Conservation (phyloP, 2,888 invertebrate genomes). For the Ephialtes manifestator region DNA sequence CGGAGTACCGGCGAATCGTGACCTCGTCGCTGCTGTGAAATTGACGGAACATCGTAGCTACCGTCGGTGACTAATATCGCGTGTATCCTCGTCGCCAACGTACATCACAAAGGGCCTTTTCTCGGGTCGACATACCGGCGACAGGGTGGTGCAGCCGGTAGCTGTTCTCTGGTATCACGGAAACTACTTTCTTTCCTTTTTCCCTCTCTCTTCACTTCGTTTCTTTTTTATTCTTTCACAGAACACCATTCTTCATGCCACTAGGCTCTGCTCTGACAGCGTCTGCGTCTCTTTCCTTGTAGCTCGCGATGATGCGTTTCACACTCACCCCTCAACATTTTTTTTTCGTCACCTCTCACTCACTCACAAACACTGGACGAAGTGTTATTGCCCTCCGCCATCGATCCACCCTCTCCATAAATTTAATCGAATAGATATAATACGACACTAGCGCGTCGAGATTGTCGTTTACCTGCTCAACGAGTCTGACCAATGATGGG, state of each 20-base stretch:
- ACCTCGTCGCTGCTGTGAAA: slow-evolving; percentile 31
- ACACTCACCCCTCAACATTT: background rate
- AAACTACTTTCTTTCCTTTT: slow-evolving; percentile 23
- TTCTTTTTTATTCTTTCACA: slow-evolving; percentile 18
- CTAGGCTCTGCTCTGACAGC: background rate
- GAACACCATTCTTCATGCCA: background rate
- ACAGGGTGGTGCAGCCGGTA: slow-evolving; percentile 28
- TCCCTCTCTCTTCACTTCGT: background rate
- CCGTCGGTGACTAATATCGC: slow-evolving; percentile 44
- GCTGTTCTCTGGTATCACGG: slow-evolving; percentile 46
- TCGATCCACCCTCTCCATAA: slow-evolving; percentile 20
- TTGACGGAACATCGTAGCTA: slow-evolving; percentile 38
- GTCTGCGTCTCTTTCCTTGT: slow-evolving; percentile 10
- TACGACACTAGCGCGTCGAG: background rate
- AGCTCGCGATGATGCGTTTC: slow-evolving; percentile 31
- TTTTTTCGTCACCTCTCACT: slow-evolving; percentile 9
- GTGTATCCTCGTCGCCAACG: slow-evolving; percentile 23
- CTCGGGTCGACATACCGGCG: slow-evolving; percentile 47
- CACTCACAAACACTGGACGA: slow-evolving; percentile 1
- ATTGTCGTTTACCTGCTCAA: slow-evolving; percentile 13
- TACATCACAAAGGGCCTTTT: slow-evolving; percentile 32
- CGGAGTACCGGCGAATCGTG: background rate
- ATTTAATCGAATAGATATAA: slow-evolving; percentile 29
- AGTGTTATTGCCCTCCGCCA: slow-evolving; percentile 22
- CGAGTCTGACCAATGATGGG: slow-evolving; percentile 24